phyloP scores from a whole-genome alignment of 1,140 invertebrate species.

The Drosophila lacertosa region DNA sequence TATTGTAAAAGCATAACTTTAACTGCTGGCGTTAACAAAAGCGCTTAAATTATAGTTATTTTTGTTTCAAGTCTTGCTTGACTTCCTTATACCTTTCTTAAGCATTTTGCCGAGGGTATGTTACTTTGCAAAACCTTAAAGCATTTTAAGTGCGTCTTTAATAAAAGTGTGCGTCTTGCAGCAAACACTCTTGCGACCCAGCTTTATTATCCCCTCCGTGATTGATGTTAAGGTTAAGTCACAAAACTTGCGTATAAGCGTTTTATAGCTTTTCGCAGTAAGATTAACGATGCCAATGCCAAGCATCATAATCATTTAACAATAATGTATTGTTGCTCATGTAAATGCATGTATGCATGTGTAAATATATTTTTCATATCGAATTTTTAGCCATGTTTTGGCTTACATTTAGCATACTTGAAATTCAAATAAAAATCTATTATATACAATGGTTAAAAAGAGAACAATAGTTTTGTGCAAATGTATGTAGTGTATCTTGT shows the following conservation, averaged over 20 bases:
- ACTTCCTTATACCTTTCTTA: neutral
- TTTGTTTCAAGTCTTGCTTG: neutral
- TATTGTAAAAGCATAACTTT: neutral
- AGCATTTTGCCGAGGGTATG: neutral
- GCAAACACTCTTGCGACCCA: constrained; percentile 1
- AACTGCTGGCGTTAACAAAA: no score
- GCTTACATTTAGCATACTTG: no score
- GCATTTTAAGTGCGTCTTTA: constrained; percentile 77
- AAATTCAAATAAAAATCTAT: no score
- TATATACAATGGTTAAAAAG: no score
- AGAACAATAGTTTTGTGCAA: no score
- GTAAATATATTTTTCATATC: no score
- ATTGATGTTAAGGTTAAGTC: constrained; percentile 77
- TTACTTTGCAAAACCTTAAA: constrained; percentile 68
- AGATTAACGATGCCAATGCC: constrained; percentile 39
- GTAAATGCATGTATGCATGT: neutral
- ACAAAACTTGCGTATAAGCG: constrained; percentile 48
- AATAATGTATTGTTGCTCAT: constrained; percentile 1
- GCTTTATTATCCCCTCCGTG: constrained; percentile 27
- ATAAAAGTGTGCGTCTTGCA: constrained; percentile 55
- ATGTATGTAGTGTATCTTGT: no score
- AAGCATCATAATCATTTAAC: constrained; percentile 26
- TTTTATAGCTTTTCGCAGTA: constrained; percentile 47
- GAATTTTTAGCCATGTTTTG: no score
- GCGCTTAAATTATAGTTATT: neutral